Percentiles rank a stretch among this genome's conserved stretches.
Evolutionary conservation across 2,113 vertebrate genomes (phyloP).

Genomic region (Lasiurus cinereus): DNA sequence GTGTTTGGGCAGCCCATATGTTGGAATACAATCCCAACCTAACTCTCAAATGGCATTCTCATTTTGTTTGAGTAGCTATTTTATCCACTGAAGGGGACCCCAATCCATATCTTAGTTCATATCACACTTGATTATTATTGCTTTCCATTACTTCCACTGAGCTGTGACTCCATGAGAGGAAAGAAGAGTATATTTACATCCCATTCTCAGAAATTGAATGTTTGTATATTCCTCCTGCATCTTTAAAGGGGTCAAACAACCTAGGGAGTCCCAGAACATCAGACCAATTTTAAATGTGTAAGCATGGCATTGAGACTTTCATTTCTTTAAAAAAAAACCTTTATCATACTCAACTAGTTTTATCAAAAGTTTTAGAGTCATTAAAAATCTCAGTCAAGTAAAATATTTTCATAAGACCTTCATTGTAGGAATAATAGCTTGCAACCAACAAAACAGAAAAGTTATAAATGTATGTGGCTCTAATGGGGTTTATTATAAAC

Average conservation of each 20-base stretch:
- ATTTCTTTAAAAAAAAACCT: conserved; percentile 23
- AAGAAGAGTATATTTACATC: not conserved
- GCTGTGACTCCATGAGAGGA: not conserved
- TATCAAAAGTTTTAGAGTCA: not conserved
- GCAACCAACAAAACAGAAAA: conserved; percentile 3
- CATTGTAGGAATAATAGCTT: not conserved
- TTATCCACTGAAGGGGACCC: not conserved
- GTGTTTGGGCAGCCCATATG: not conserved
- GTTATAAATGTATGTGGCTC: not conserved
- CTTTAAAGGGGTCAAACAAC: conserved; percentile 7
- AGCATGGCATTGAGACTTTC: not conserved
- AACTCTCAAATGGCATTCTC: not conserved
- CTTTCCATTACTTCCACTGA: not conserved
- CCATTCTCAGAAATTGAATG: not conserved
- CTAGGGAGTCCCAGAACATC: not conserved
- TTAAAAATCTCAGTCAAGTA: conserved; percentile 1
- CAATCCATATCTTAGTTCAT: not conserved
- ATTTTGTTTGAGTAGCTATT: not conserved
- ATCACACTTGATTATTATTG: not conserved
- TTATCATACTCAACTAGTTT: not conserved
- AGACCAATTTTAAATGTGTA: not conserved
- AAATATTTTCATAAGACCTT: conserved; percentile 16
- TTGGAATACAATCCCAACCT: conserved; percentile 24
- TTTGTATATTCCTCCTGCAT: not conserved
- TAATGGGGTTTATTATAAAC: not conserved